Evolutionary conservation across 2,113 vertebrate species (phyloP), one percentile per base, ranked within the genome.

Genomic region (Gracilinanus agilis): DNA sequence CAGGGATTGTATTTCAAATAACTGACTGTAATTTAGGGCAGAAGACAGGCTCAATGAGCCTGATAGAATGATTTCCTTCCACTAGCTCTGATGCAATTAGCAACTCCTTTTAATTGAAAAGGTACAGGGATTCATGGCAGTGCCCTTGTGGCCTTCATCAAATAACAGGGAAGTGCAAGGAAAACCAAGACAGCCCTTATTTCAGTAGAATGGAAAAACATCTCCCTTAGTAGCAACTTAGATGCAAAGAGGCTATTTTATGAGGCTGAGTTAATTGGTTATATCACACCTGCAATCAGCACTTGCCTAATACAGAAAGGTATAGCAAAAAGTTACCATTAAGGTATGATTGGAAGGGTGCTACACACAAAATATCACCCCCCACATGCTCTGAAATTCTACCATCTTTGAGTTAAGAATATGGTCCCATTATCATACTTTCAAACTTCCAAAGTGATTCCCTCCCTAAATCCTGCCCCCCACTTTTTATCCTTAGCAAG

Each of bases 41-140:
- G 27, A 54, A 94, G 94, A 44, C 75, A 53, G 55, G 92, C 90
- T 90, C 94, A 94, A 92, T 95, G 96, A 96, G 91, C 67, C 96
- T 44, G 54, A 56, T 67, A 92, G 89, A 97, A 96, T 94, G 92
- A 58, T 93, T 96, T 97, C 53, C 83, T 92, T 94, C 89, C 92
- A 91, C 12, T 93, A 93, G 91, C 88, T 94, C 23, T 13, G 6
- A 61, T 91, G 49, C 40, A 96, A 94, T 98, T 96, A 96, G 55
- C 53, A 92, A 83, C 75, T 96, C 7, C 55, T 95, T 96, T 96
- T 95, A 97, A 91, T 94, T 95, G 94, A 89, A 96, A 95, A 95
- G 94, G 58, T 93, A 6, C 53, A 91, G 61, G 90, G 93, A 95
- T 44, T 94, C 93, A 93, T 89, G 34, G 54, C 58, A 27, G 29